Percentiles rank a stretch among this genome's conserved stretches.
phyloP scores from a whole-genome alignment of 2,888 invertebrate species.

The Lumbricus terrestris region DNA sequence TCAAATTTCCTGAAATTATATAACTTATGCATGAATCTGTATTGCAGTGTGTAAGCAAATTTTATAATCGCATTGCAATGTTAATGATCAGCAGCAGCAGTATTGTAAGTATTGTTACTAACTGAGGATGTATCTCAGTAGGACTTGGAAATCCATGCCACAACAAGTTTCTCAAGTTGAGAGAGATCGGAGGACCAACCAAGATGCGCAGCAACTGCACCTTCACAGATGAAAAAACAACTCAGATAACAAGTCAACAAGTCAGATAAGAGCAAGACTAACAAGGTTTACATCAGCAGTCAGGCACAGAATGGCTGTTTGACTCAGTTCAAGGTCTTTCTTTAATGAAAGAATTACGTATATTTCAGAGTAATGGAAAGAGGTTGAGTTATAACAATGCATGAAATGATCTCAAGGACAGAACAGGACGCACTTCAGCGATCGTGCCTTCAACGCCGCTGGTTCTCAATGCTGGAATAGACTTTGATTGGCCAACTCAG shows the following conservation, averaged over 20 bases:
- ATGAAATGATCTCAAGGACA: neutral
- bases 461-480: too few species aligned
- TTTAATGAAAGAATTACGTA: too few species aligned
- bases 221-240: constrained; percentile 40
- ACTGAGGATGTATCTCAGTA: constrained; percentile 59
- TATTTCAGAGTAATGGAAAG: neutral
- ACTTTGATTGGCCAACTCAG: too few species aligned
- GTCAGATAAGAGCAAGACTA: too few species aligned
- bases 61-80: too few species aligned
- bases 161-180: constrained; percentile 63
- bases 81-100: too few species aligned
- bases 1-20: neutral
- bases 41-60: neutral
- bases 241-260: neutral
- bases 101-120: too few species aligned
- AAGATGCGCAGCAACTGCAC: constrained; percentile 59
- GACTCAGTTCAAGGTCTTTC: too few species aligned
- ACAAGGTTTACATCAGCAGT: neutral
- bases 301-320: neutral
- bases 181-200: constrained; percentile 62
- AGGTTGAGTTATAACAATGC: neutral
- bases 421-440: too few species aligned
- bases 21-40: neutral
- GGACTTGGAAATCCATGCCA: constrained; percentile 65
- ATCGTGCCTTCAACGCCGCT: too few species aligned